Conservation (phyloP, 2,113 vertebrate species). For the Coptodon rendalli region DNA sequence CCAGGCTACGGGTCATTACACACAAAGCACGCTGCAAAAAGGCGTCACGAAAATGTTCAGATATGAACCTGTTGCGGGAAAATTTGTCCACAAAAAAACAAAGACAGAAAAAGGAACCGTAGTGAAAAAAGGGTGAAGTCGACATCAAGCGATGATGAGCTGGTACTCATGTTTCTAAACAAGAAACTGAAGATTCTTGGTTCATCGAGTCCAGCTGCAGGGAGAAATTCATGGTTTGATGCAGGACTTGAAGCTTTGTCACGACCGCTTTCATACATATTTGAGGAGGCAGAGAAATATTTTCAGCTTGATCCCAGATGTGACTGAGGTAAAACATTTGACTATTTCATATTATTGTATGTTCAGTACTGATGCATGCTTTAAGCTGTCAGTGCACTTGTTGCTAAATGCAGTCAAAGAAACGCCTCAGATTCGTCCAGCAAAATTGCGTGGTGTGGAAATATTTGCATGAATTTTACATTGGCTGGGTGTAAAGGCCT, state of each 20-base stretch:
- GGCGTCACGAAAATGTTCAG: neutral
- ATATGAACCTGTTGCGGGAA: neutral
- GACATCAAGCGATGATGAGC: neutral
- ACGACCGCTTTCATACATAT: accelerated
- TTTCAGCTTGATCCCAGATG: neutral
- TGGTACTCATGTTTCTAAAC: neutral
- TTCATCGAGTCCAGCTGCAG: neutral
- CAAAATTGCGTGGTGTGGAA: neutral
- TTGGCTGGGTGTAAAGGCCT: neutral
- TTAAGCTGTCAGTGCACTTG: neutral
- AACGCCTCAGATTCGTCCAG: neutral
- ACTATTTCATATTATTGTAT: neutral
- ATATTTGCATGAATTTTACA: neutral
- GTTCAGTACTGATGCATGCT: neutral
- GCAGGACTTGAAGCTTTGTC: neutral
- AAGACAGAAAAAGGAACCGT: neutral
- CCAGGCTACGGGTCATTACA: neutral
- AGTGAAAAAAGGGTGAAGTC: neutral
- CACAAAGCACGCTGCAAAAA: neutral
- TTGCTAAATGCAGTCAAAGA: neutral
- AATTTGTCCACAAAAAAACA: neutral
- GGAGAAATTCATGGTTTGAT: neutral
- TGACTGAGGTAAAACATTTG: neutral
- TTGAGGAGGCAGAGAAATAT: neutral
- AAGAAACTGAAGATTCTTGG: neutral